These are phyloP conservation scores for Isichthys henryi DNA, from an alignment of 2,113 vertebrate species.

Conservation along the genomic window DNA sequence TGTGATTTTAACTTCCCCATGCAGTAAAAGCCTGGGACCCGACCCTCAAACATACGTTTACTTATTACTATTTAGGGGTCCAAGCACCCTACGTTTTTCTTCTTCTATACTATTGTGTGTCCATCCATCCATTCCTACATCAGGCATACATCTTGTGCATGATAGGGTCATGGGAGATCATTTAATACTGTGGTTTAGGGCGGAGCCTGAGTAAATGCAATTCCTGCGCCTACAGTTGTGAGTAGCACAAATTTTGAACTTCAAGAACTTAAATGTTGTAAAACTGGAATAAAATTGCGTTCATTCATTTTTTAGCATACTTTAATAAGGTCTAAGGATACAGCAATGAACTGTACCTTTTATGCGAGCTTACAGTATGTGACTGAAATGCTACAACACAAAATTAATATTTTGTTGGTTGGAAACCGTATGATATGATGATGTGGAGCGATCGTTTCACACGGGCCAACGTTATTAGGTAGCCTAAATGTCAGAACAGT, in stretches of 20 bases:
- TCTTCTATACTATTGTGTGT: not conserved
- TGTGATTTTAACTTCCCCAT: too few relatives aligned
- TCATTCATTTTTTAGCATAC: not conserved
- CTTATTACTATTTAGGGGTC: not conserved
- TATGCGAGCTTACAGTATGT: not conserved
- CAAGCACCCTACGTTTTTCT: not conserved
- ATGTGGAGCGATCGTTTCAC: not conserved
- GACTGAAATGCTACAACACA: not conserved
- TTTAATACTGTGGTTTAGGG: not conserved
- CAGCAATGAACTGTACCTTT: not conserved
- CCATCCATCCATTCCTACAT: not conserved
- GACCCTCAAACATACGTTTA: not conserved
- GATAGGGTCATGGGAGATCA: not conserved
- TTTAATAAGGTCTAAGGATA: not conserved
- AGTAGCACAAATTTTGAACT: not conserved
- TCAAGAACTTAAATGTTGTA: not conserved
- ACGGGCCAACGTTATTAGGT: not conserved
- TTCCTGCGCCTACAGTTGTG: not conserved
- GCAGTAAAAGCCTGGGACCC: not conserved
- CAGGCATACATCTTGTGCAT: not conserved
- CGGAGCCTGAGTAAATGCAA: not conserved
- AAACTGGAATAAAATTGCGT: not conserved
- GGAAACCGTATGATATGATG: not conserved
- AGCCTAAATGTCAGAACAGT: not conserved
- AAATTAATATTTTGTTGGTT: not conserved